These are phyloP conservation scores for Circaetus cinerascens DNA, from an alignment of 2,113 vertebrate genomes.

Conservation along the genomic window DNA sequence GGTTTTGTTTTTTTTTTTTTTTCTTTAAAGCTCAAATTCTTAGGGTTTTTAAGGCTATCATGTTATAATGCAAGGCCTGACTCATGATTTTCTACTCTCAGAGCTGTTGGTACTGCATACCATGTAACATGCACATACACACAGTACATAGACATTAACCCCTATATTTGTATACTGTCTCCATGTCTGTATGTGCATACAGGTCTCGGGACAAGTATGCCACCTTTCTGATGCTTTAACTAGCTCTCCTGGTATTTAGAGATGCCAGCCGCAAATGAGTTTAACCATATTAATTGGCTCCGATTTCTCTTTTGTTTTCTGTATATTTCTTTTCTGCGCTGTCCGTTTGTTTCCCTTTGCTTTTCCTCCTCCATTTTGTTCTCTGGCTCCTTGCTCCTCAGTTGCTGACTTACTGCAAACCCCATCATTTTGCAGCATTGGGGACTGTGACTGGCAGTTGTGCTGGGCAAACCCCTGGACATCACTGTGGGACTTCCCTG, in stretches of 20 bases:
- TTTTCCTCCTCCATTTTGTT: not conserved
- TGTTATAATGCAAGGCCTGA: not conserved
- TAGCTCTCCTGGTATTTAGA: not conserved
- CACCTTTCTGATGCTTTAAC: not conserved
- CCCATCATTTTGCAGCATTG: not conserved
- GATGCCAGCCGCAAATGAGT: not conserved
- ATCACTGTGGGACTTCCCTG: not conserved
- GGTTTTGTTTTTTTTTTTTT: not conserved
- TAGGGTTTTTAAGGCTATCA: rapidly evolving
- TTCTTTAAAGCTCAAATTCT: not conserved
- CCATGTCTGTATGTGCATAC: not conserved
- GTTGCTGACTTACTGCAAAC: not conserved
- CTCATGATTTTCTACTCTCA: not conserved
- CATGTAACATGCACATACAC: not conserved
- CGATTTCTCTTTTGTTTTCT: not conserved
- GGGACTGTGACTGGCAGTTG: not conserved
- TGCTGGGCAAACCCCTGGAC: not conserved
- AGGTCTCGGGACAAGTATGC: not conserved
- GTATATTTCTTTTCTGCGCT: not conserved
- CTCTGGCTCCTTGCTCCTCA: not conserved
- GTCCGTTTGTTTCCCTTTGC: not conserved
- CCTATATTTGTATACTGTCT: not conserved
- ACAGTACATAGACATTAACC: not conserved
- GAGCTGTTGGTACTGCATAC: not conserved
- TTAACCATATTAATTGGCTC: not conserved